Conservation (phyloP, 1,140 invertebrate species). For the Trichogramma pretiosum region DNA sequence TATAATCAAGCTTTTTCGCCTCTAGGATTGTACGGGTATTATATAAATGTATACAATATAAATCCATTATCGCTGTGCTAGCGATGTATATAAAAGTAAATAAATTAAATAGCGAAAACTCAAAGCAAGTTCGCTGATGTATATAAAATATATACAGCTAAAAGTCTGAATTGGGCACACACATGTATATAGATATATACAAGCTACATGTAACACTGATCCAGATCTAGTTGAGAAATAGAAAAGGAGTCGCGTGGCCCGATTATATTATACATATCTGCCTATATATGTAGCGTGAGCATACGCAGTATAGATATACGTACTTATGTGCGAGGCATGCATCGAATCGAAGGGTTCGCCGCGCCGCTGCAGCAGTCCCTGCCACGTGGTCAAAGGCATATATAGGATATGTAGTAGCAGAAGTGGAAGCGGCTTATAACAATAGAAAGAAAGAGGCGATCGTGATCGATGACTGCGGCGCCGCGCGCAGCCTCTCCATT, state of each 20-base stretch:
- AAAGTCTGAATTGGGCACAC: neutral
- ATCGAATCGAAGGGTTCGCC: slow-evolving; percentile 17
- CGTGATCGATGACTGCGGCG: slow-evolving; percentile 12
- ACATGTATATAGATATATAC: too few species aligned
- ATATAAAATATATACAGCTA: slow-evolving; percentile 22
- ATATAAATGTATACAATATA: too few species aligned
- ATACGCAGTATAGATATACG: too few species aligned
- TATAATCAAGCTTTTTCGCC: too few species aligned
- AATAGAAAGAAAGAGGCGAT: neutral
- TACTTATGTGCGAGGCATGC: slow-evolving; percentile 44
- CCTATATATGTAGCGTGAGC: too few species aligned
- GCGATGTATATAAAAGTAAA: slow-evolving; percentile 23
- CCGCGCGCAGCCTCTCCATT: neutral
- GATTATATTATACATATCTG: too few species aligned
- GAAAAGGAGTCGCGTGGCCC: too few species aligned
- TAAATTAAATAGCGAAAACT: slow-evolving; percentile 39
- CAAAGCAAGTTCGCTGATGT: slow-evolving; percentile 46
- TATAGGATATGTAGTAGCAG: neutral
- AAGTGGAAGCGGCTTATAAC: neutral
- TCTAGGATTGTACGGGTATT: too few species aligned
- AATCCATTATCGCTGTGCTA: too few species aligned
- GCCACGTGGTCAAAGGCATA: neutral
- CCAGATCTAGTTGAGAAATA: slow-evolving; percentile 45
- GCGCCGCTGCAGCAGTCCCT: neutral
- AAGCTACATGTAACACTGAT: slow-evolving; percentile 48